phyloP scores from a whole-genome alignment of 1,140 invertebrate species.

The Heliconius nattereri region DNA sequence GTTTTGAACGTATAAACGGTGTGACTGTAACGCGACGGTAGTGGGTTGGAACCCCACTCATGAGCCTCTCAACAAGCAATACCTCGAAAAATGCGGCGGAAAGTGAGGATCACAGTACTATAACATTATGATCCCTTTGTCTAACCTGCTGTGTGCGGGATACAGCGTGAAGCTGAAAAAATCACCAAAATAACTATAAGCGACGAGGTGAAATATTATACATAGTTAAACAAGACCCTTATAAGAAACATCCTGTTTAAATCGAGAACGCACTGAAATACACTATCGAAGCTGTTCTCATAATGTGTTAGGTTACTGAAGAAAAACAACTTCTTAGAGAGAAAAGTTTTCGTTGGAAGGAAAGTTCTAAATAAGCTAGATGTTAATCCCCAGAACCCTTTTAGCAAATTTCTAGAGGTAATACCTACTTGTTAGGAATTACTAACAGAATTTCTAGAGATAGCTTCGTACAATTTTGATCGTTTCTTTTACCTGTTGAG shows the following conservation, averaged over 20 bases:
- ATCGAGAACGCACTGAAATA: background rate
- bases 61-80: too few relatives aligned
- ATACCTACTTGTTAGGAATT: background rate
- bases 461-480: background rate
- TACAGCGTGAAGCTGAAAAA: background rate
- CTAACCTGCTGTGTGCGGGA: too few relatives aligned
- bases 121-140: too few relatives aligned
- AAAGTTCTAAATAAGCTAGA: constrained; percentile 17
- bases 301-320: background rate
- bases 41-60: too few relatives aligned
- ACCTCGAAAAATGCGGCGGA: too few relatives aligned
- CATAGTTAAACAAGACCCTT: background rate
- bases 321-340: background rate
- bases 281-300: background rate
- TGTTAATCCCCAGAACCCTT: constrained; percentile 21
- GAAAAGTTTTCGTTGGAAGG: constrained; percentile 3
- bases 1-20: too few relatives aligned
- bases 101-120: too few relatives aligned
- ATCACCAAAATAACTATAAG: background rate
- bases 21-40: too few relatives aligned
- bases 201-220: background rate
- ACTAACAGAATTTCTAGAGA: background rate
- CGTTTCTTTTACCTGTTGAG: background rate
- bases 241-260: background rate
- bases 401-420: constrained; percentile 15